phyloP scores from a whole-genome alignment of 2,888 invertebrate species.

The Sesamia inferens region DNA sequence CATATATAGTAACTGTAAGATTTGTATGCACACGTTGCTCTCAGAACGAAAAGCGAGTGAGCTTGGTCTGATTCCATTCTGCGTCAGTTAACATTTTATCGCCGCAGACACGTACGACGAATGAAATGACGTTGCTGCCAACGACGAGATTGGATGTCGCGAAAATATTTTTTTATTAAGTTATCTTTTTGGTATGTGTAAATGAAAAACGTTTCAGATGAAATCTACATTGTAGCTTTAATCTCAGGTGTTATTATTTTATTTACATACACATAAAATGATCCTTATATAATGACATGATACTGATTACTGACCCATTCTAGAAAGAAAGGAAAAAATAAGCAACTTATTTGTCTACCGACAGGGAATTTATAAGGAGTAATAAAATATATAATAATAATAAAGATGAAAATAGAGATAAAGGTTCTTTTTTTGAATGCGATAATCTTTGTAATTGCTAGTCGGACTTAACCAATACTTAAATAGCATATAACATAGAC shows the following conservation, averaged over 20 bases:
- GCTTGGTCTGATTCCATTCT: conserved; percentile 9
- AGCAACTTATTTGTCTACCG: background rate
- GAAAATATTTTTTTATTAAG: conserved; percentile 24
- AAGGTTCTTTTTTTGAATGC: background rate
- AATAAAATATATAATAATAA: background rate
- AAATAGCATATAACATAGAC: no score
- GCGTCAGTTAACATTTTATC: conserved; percentile 21
- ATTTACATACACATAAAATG: no score
- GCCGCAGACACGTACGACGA: conserved; percentile 28
- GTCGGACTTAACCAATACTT: background rate
- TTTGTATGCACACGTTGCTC: conserved; percentile 22
- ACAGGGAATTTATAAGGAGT: background rate
- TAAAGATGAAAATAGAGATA: background rate
- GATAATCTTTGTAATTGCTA: background rate
- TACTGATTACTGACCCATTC: background rate
- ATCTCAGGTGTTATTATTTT: background rate
- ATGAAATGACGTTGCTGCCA: conserved; percentile 37
- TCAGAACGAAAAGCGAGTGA: conserved; percentile 3
- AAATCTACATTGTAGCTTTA: background rate
- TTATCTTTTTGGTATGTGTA: conserved; percentile 9
- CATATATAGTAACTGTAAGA: conserved; percentile 11
- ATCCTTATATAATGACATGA: no score
- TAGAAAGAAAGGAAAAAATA: background rate
- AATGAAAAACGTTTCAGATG: conserved; percentile 1
- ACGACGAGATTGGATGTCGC: conserved; percentile 40